Base-by-base conservation (phyloP, 2,113 vertebrate genomes). In the Anhinga rufa region DNA sequence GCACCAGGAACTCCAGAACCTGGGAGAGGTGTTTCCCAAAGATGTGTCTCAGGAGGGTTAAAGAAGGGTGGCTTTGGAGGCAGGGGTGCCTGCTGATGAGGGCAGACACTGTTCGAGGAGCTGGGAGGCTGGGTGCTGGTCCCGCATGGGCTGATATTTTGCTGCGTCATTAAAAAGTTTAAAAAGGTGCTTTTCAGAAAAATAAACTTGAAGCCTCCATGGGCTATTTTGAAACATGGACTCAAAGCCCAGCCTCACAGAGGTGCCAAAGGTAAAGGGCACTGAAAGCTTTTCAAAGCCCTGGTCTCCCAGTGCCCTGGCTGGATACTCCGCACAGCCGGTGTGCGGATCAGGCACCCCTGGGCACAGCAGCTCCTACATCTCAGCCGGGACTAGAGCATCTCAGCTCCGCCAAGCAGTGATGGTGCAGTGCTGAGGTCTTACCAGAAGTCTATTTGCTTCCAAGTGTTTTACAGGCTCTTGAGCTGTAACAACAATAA, bases 321-420 rank as follows among this genome's bases (percentile, higher is more conserved):
- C 22, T 60, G 57, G 55, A 36, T 14, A 58, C 32, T 9, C 49
- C 7, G 10, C 20, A 29, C 52, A 64, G n/a, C 26, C 40, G 1
- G 2, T 0, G 0, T 20, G 49, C 6, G 11, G 21, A 75, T 64
- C 0, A 0, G 68, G 25, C 34, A 10, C n/a, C 2, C 9, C 75
- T 42, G 65, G 85, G 28, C 49, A 16, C 75, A 38, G 51, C 25
- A 64, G 22, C 15, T 55, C 42, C 66, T 48, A 15, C 34, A 21
- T 64, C 60, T 75, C 64, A 32, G 64, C 13, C 2, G 7, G 17
- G 60, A 15, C 25, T 22, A 15, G 29, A 80, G 28, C 51, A 25
- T 26, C 68, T 83, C 32, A 8, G 24, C 72, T 81, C 21, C 4
- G 4, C 26, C 1, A 2, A 80, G 32, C 5, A 2, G 8, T 52